Evolutionary conservation across 2,888 invertebrate species (phyloP), one percentile per base, ranked within the genome.

Genomic region (Timema podura): DNA sequence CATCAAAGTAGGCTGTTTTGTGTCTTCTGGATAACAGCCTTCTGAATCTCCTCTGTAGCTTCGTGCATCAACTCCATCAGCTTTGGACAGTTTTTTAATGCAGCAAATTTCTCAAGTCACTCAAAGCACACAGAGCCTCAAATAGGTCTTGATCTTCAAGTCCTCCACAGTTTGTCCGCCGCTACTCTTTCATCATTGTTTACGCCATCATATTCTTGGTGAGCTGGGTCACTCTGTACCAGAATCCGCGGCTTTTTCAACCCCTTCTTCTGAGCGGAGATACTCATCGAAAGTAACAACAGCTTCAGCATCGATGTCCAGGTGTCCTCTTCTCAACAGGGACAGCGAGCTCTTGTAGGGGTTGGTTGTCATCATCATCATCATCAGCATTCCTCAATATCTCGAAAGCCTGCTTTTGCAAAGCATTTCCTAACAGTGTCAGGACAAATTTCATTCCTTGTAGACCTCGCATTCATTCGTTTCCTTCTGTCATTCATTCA

Each of bases 1-100:
- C 8, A 8, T 65, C 47, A 13, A 65, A 47, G 48, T 65, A 13
- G n/a, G 6, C 46, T 65, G 65, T 45, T 13, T 57, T n/a, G 15
- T 47, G n/a, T 15, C n/a, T 65, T 65, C 47, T 65, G 46, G n/a
- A 65, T 47, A 46, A 45, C 13, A 65, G n/a, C 46, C 46, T 46
- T n/a, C 15, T 47, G 3, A n/a, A 65, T 65, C 15, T 1, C 6
- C 47, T 10, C 48, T n/a, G 46, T 65, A 15, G 65, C 65, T n/a
- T 10, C 48, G 5, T 65, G 65, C 48, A 65, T 65, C 48, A 65
- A 10, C 11, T 65, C 47, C 30, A 30, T 30, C 30, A 30, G 30
- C 30, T 30, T 30, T 65, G 47, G 46, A 65, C 46, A 7, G 46
- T 65, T 65, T 6, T 45, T 64, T 45, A 13, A 65, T 15, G 16